Conservation (phyloP, 2,797 vertebrate genomes). For the Spheniscus humboldti region DNA sequence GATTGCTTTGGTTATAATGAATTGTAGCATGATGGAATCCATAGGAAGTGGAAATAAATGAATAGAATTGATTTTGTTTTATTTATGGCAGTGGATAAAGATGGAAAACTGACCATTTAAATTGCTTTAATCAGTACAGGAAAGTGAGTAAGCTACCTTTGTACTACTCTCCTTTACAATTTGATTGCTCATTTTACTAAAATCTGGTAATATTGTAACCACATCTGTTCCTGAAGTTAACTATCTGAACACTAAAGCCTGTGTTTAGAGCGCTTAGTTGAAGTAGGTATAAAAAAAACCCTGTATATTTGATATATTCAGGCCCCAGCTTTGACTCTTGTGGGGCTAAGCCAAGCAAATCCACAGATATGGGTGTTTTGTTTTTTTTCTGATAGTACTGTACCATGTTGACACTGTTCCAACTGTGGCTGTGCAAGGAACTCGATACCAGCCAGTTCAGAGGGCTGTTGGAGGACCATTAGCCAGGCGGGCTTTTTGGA, state of each 20-base stretch:
- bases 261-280: not conserved
- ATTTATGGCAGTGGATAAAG: not conserved
- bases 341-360: not conserved
- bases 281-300: fast-evolving
- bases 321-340: not conserved
- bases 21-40: not conserved
- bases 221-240: not conserved
- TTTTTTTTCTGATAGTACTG: not conserved
- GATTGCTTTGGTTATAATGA: not conserved
- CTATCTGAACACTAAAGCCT: not conserved
- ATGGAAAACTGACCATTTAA: not conserved
- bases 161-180: not conserved
- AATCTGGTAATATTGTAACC: not conserved
- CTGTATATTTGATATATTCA: not conserved
- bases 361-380: not conserved
- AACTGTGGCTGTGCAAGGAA: not conserved
- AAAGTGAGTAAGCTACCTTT: not conserved
- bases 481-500: not conserved
- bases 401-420: not conserved
- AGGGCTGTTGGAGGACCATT: not conserved
- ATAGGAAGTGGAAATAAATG: not conserved
- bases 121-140: not conserved
- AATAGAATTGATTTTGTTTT: not conserved
- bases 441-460: not conserved
- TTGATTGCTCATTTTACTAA: not conserved